Evolutionary conservation across 1,140 invertebrate species (phyloP).

Genomic region (Latrodectus geometricus): DNA sequence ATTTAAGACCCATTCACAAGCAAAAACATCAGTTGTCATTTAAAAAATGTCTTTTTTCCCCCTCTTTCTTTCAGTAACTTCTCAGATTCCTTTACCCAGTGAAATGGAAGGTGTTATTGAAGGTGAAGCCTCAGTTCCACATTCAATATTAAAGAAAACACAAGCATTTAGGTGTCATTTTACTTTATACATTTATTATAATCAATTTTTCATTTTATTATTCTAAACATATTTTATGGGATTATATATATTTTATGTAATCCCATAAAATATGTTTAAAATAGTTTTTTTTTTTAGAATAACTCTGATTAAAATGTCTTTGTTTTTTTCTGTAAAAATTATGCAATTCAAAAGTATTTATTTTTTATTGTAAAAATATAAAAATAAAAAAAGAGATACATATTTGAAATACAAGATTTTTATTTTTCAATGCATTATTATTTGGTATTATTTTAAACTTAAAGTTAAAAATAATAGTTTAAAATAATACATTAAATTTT

Average conservation of each 20-base stretch:
- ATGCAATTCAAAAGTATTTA: neutral
- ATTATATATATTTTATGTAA: too few relatives aligned
- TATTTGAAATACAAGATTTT: too few relatives aligned
- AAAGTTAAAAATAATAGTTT: too few relatives aligned
- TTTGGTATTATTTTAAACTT: too few relatives aligned
- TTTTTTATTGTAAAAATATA: neutral
- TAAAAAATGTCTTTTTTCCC: neutral
- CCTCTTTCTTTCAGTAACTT: conserved; percentile 68
- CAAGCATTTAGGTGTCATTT: conserved; percentile 67
- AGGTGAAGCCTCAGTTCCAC: conserved; percentile 64
- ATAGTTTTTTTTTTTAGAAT: too few relatives aligned
- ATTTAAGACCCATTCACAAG: neutral
- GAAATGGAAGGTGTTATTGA: conserved; percentile 75
- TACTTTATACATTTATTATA: conserved; percentile 7
- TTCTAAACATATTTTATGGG: too few relatives aligned
- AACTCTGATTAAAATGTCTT: too few relatives aligned
- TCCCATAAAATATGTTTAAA: too few relatives aligned
- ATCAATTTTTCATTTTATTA: neutral
- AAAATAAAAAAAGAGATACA: too few relatives aligned
- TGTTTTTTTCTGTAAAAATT: too few relatives aligned
- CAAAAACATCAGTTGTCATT: neutral
- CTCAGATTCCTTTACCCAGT: conserved; percentile 82
- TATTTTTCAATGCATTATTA: too few relatives aligned
- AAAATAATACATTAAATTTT: too few relatives aligned
- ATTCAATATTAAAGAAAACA: conserved; percentile 82